phyloP scores from a whole-genome alignment of 2,888 invertebrate species.

The Tupiocoris notatus region DNA sequence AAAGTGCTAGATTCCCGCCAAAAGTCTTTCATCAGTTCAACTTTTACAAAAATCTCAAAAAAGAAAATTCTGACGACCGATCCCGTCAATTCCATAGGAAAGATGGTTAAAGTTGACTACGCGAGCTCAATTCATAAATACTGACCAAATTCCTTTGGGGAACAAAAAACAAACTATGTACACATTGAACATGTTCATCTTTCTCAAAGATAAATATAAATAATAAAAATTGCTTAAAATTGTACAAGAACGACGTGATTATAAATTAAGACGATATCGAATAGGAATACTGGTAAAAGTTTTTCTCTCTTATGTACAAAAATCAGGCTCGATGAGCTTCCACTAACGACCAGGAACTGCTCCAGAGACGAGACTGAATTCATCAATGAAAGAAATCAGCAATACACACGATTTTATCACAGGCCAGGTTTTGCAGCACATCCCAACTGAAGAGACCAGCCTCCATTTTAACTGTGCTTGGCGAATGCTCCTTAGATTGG shows the following conservation, averaged over 20 bases:
- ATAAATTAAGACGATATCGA: background rate
- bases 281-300: slow-evolving; percentile 15
- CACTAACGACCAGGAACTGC: no score
- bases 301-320: background rate
- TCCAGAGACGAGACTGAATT: no score
- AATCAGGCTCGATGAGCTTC: background rate
- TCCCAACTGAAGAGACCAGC: no score
- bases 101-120: slow-evolving; percentile 9
- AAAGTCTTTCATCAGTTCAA: background rate
- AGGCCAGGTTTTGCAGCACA: no score
- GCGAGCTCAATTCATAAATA: slow-evolving; percentile 33
- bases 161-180: slow-evolving; percentile 36
- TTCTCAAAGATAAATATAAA: background rate
- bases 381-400: no score
- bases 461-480: no score
- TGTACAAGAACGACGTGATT: background rate
- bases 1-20: background rate
- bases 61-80: background rate
- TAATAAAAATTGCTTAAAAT: background rate
- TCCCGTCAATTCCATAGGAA: slow-evolving; percentile 5
- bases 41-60: background rate
- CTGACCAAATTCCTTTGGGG: no score
- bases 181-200: slow-evolving; percentile 3
- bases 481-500: no score
- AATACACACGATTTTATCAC: no score